These are phyloP conservation scores for Mimachlamys varia DNA, from an alignment of 2,888 invertebrate species.

Conservation along the genomic window DNA sequence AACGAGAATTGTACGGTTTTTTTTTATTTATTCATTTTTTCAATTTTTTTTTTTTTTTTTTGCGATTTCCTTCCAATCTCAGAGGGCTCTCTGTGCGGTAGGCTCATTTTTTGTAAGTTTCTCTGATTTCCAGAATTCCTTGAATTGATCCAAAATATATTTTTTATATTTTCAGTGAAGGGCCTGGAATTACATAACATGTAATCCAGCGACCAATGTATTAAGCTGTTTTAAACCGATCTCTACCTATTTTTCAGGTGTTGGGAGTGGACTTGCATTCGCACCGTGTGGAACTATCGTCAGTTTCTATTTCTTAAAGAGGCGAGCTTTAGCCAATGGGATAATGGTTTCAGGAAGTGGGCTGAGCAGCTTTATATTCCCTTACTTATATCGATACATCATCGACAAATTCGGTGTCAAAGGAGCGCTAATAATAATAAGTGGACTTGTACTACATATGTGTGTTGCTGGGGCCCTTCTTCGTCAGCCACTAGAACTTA, in stretches of 20 bases:
- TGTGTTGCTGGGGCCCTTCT: conserved; percentile 40
- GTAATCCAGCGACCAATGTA: too few relatives aligned
- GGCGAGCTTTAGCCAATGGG: conserved; percentile 43
- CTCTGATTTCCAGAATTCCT: too few relatives aligned
- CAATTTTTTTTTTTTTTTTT: too few relatives aligned
- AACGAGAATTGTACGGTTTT: too few relatives aligned
- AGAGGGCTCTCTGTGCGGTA: too few relatives aligned
- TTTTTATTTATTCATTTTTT: too few relatives aligned
- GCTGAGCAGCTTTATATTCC: conserved; percentile 39
- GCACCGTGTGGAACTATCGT: conserved; percentile 67
- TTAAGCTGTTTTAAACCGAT: too few relatives aligned
- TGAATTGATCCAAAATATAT: too few relatives aligned
- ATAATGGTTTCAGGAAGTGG: conserved; percentile 43
- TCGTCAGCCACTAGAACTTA: conserved; percentile 37
- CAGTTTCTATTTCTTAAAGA: conserved; percentile 52
- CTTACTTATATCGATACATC: conserved; percentile 44
- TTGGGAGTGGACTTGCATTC: conserved; percentile 67
- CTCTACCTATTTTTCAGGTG: conserved; percentile 53
- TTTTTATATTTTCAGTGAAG: too few relatives aligned
- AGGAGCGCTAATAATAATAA: conserved; percentile 55
- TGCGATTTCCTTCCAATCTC: too few relatives aligned
- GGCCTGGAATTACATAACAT: too few relatives aligned
- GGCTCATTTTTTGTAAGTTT: too few relatives aligned
- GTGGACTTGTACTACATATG: conserved; percentile 42
- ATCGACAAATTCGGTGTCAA: conserved; percentile 52